Conservation (phyloP, 2,113 vertebrate species). For the Mixornis gularis region DNA sequence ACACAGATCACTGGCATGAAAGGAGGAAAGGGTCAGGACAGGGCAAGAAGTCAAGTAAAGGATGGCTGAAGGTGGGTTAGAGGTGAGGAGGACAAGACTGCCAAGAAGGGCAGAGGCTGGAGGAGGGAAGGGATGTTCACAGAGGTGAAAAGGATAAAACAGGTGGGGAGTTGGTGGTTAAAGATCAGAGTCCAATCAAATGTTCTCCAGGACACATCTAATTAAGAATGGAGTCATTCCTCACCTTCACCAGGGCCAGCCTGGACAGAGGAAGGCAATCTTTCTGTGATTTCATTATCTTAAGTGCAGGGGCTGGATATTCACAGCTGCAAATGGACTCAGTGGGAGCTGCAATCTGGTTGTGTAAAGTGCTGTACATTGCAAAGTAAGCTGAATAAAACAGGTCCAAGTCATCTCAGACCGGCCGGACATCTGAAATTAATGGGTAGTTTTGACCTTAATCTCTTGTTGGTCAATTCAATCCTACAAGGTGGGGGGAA, state of each 20-base stretch:
- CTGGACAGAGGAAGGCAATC: background rate
- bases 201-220: background rate
- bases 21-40: background rate
- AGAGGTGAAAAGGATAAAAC: background rate
- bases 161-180: rapidly evolving
- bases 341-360: constrained; percentile 19
- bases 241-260: background rate
- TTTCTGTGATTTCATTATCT: constrained; percentile 18
- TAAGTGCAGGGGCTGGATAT: constrained; percentile 43
- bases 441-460: constrained; percentile 3
- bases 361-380: background rate
- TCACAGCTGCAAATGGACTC: constrained; percentile 45
- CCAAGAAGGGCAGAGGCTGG: background rate
- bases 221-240: background rate
- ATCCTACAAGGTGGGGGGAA: background rate
- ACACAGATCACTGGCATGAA: background rate
- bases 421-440: background rate
- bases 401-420: background rate
- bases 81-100: background rate
- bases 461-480: background rate
- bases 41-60: background rate
- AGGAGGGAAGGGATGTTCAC: background rate
- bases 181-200: background rate
- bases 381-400: constrained; percentile 15
- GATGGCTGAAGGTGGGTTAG: background rate